A percentile compares a stretch with the other conserved stretches of the same genome.
These are phyloP conservation scores for Aphelinus certus DNA, from an alignment of 1,140 invertebrate species.

Conservation along the genomic window DNA sequence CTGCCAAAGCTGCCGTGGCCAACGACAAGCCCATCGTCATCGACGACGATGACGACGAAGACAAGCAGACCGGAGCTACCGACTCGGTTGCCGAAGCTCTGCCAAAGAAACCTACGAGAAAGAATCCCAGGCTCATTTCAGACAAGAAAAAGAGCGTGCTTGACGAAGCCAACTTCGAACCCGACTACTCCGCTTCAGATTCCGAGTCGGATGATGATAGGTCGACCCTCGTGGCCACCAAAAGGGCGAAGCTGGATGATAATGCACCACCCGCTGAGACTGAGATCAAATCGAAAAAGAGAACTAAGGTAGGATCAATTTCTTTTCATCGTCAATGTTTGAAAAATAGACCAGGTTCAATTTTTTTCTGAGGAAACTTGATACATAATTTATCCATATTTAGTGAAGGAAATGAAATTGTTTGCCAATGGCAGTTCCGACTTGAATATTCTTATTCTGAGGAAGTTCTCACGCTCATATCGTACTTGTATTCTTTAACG, in stretches of 20 bases:
- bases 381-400: no score
- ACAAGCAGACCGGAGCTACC: not conserved
- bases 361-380: no score
- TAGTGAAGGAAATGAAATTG: no score
- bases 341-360: no score
- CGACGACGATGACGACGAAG: slow-evolving; percentile 33
- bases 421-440: no score
- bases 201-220: slow-evolving; percentile 65
- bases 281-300: slow-evolving; percentile 54
- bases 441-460: no score
- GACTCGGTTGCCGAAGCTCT: no score
- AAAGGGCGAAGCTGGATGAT: slow-evolving; percentile 56
- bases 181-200: slow-evolving; percentile 74
- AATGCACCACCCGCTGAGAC: slow-evolving; percentile 45
- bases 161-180: slow-evolving; percentile 79
- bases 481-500: no score
- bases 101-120: slow-evolving; percentile 40
- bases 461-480: no score
- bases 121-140: slow-evolving; percentile 57
- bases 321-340: no score
- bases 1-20: slow-evolving; percentile 21
- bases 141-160: slow-evolving; percentile 74
- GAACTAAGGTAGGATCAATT: slow-evolving; percentile 39
- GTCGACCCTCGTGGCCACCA: slow-evolving; percentile 42
- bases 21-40: slow-evolving; percentile 48